Base-by-base conservation (phyloP, 2,888 invertebrate species). In the Serripes groenlandicus region DNA sequence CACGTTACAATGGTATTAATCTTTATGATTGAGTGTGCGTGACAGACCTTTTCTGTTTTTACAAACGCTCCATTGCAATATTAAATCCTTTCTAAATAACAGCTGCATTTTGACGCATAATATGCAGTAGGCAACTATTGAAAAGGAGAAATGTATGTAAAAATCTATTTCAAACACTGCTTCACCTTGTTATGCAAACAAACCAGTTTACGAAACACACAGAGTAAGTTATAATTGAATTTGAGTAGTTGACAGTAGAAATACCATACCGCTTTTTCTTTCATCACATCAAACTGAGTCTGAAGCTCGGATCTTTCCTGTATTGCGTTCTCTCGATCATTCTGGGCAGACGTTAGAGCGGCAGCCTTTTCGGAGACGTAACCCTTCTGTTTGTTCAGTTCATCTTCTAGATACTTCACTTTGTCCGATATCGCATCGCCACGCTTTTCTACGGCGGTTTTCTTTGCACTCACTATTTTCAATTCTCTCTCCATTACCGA, bases 401-500 rank as follows among this genome's bases (percentile, higher is more conserved):
- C 62, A 26, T 52, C 79, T 62, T 89, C 86, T 18, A 86, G 69
- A 35, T 86, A 84, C 37, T 85, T 82, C 30, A 86, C 75, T 64
- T 87, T 83, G 28, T 86, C 85, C 23, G 77, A 49, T 18, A 83
- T 76, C 1, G 78, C 84, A 26, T 85, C 85, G n/a, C 62, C 81
- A n/a, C 88, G 68, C 78, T 89, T 90, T 21, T 90, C 90, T 9
- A 86, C 85, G 2, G 83, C 84, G 0, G 88, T 78, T 76, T 86
- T 89, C 66, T 90, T 90, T 5, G 89, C 83, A 37, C 88, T 84
- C 18, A 88, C 66, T 11, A 85, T 70, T 26, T 88, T 78, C 9
- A 91, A 68, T 42, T 91, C 85, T 28, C 84, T 82, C 32, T 84
- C 82, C 74, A 86, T 66, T 26, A 86, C 66, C 1, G 75, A 28